phyloP scores from a whole-genome alignment of 1,140 invertebrate species.

The Apis florea region DNA sequence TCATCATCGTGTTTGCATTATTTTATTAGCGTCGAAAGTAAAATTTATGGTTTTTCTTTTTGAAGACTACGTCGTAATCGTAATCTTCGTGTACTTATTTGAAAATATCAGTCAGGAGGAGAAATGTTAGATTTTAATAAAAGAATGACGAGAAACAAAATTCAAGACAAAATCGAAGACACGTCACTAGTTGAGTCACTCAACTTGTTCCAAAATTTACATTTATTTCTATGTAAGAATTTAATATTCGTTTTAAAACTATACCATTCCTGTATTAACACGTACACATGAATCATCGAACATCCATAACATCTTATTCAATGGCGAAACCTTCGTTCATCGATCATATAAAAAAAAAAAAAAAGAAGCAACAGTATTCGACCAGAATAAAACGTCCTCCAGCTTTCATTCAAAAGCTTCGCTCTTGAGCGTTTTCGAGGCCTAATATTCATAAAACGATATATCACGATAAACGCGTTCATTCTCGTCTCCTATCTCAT shows the following conservation, averaged over 20 bases:
- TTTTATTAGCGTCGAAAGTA: no score
- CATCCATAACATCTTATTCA: neutral
- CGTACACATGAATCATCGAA: neutral
- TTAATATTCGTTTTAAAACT: neutral
- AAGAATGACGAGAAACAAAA: no score
- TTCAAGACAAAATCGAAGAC: no score
- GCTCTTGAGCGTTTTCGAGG: neutral
- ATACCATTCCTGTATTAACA: neutral
- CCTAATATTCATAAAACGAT: neutral
- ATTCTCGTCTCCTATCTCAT: conserved; percentile 19
- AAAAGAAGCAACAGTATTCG: neutral
- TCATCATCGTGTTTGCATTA: no score
- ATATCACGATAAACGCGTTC: conserved; percentile 6
- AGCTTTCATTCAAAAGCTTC: neutral
- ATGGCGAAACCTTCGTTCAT: neutral
- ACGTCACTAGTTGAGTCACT: no score
- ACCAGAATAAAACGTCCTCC: neutral
- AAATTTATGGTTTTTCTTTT: no score
- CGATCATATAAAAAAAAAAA: neutral
- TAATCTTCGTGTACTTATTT: no score
- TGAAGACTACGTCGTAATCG: no score
- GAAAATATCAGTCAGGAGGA: no score
- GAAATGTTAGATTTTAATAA: no score
- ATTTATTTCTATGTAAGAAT: no score
- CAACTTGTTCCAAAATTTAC: no score